Evolutionary conservation across 2,888 invertebrate species (phyloP).

Genomic region (Brenthis daphne): DNA sequence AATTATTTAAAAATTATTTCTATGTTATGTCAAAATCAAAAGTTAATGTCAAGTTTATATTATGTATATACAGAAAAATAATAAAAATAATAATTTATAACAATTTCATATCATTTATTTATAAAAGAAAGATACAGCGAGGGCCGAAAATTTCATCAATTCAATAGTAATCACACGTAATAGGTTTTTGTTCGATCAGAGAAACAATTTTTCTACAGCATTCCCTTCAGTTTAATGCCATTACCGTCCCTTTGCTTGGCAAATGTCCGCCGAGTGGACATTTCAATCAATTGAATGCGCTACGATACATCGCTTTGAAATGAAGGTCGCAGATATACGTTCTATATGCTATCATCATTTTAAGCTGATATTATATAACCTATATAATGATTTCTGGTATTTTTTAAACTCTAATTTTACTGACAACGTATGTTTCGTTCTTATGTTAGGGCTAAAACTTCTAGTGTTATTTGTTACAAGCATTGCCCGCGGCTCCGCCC

Average conservation of each 20-base stretch:
- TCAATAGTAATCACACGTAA: slow-evolving; percentile 66
- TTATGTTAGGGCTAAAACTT: too few relatives aligned
- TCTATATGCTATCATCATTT: slow-evolving; percentile 2
- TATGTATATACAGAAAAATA: too few relatives aligned
- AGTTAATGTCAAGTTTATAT: too few relatives aligned
- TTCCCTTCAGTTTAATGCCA: slow-evolving; percentile 67
- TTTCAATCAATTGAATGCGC: slow-evolving; percentile 72
- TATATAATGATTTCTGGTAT: too few relatives aligned
- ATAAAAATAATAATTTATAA: too few relatives aligned
- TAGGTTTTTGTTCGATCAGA: slow-evolving; percentile 59
- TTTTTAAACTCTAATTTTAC: too few relatives aligned
- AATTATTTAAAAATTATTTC: too few relatives aligned
- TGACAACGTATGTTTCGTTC: too few relatives aligned
- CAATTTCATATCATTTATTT: too few relatives aligned
- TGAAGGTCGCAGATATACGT: slow-evolving; percentile 43
- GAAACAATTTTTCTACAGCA: slow-evolving; percentile 67
- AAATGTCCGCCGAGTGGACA: slow-evolving; percentile 54
- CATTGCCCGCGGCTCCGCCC: too few relatives aligned
- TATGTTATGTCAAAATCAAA: too few relatives aligned
- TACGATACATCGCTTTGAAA: slow-evolving; percentile 53
- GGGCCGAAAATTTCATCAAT: slow-evolving; percentile 56
- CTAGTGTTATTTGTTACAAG: too few relatives aligned
- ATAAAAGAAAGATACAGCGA: slow-evolving; percentile 6
- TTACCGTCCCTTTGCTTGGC: slow-evolving; percentile 60
- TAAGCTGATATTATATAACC: not conserved